These are phyloP conservation scores for Anguilla obscura DNA, from an alignment of 2,797 vertebrate genomes.

Conservation along the genomic window DNA sequence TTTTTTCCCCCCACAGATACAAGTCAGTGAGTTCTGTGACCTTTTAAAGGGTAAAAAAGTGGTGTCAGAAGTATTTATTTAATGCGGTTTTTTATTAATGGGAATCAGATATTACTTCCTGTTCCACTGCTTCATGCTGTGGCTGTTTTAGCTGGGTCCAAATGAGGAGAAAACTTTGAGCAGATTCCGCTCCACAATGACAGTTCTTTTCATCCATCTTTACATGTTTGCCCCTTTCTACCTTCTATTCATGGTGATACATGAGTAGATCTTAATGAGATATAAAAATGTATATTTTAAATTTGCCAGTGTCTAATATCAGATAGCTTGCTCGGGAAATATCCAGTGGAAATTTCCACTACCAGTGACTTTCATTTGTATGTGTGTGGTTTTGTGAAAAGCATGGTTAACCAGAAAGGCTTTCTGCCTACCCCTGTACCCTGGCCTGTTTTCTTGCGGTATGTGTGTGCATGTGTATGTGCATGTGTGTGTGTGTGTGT, in stretches of 20 bases:
- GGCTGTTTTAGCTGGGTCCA: neutral
- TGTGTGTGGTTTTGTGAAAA: constrained; percentile 39
- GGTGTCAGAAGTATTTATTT: too few relatives aligned
- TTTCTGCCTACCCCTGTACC: constrained; percentile 50
- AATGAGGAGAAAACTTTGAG: neutral
- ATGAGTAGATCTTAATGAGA: neutral
- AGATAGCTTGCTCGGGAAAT: neutral
- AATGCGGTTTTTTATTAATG: neutral
- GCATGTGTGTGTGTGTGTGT: constrained; percentile 34
- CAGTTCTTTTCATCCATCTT: neutral
- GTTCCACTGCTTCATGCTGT: neutral
- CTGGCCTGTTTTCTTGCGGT: constrained; percentile 54
- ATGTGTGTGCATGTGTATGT: too few relatives aligned
- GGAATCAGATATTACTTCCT: neutral
- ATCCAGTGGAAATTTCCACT: neutral
- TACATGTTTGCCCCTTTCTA: neutral
- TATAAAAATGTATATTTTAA: neutral
- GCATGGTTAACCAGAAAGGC: constrained; percentile 57
- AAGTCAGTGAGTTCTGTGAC: too few relatives aligned
- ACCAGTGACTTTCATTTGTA: neutral
- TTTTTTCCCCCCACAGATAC: too few relatives aligned
- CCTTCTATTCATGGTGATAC: neutral
- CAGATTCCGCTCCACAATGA: too few relatives aligned
- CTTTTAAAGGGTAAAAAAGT: too few relatives aligned
- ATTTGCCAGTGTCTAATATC: neutral